Percentiles rank a stretch among this genome's conserved stretches.
phyloP scores from a whole-genome alignment of 1,140 invertebrate species.

The Hestina assimilis region DNA sequence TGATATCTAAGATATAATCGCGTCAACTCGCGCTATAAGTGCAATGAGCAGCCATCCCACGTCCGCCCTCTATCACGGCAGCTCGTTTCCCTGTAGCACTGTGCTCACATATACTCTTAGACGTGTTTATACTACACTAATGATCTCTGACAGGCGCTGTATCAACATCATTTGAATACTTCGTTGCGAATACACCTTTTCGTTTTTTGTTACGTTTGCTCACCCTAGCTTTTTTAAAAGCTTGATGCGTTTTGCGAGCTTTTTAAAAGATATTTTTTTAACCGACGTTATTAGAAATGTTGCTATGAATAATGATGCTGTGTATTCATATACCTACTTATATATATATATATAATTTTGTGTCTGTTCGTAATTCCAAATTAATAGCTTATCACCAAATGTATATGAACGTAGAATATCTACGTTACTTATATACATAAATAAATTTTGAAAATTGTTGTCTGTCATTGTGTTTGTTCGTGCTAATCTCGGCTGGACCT shows the following conservation, averaged over 20 bases:
- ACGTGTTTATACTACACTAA: slow-evolving; percentile 19
- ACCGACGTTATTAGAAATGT: too few species aligned
- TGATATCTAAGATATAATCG: neutral
- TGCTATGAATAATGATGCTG: too few species aligned
- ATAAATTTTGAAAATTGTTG: too few species aligned
- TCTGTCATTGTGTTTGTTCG: too few species aligned
- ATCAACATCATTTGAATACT: slow-evolving; percentile 29
- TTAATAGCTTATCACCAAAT: too few species aligned
- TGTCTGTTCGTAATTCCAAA: too few species aligned
- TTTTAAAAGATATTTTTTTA: neutral
- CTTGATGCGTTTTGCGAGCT: neutral
- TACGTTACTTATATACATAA: too few species aligned
- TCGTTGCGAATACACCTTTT: slow-evolving; percentile 22
- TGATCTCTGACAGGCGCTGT: slow-evolving; percentile 22
- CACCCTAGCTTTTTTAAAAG: neutral
- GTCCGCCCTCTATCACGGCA: neutral
- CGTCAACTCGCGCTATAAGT: neutral
- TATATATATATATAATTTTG: too few species aligned
- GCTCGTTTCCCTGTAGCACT: neutral
- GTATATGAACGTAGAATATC: too few species aligned
- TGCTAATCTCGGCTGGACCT: too few species aligned
- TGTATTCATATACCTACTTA: too few species aligned
- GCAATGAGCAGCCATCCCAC: neutral
- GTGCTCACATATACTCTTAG: neutral
- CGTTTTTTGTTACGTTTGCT: slow-evolving; percentile 18